Evolutionary conservation across 2,888 invertebrate genomes (phyloP).

Genomic region (Sphaerophoria rueppellii): DNA sequence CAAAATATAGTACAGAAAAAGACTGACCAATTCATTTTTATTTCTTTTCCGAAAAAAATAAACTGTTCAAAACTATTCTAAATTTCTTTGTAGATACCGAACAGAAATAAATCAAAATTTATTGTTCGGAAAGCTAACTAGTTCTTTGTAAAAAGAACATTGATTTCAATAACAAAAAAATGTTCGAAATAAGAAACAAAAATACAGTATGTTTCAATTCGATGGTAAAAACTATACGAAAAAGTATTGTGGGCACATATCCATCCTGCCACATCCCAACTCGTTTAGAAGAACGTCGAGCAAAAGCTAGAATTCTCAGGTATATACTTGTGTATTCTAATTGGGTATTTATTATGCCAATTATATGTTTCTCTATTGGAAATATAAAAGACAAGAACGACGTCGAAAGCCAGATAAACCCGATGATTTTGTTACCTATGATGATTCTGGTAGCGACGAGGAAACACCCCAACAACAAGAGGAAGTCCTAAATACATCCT

Average conservation of each 20-base stretch:
- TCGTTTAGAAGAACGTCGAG: constrained; percentile 89
- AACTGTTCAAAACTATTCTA: constrained; percentile 16
- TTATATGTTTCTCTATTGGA: not conserved
- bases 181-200: constrained; percentile 76
- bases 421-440: constrained; percentile 94
- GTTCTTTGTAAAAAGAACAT: constrained; percentile 20
- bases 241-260: constrained; percentile 86
- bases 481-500: constrained; percentile 89
- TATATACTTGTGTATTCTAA: constrained; percentile 8
- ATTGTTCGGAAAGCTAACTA: not conserved
- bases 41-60: constrained; percentile 22
- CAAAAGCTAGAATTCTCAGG: constrained; percentile 83
- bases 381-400: constrained; percentile 85
- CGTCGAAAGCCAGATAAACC: constrained; percentile 93
- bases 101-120: constrained; percentile 9
- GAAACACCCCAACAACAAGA: constrained; percentile 89
- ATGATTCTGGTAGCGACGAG: constrained; percentile 93
- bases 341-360: not conserved
- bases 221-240: constrained; percentile 81
- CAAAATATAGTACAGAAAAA: constrained; percentile 66
- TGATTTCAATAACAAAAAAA: constrained; percentile 40
- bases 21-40: constrained; percentile 34
- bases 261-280: constrained; percentile 90
- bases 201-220: constrained; percentile 78
- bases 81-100: constrained; percentile 6